Conservation (phyloP, 2,888 invertebrate genomes). For the Lasioglossum malachurum region DNA sequence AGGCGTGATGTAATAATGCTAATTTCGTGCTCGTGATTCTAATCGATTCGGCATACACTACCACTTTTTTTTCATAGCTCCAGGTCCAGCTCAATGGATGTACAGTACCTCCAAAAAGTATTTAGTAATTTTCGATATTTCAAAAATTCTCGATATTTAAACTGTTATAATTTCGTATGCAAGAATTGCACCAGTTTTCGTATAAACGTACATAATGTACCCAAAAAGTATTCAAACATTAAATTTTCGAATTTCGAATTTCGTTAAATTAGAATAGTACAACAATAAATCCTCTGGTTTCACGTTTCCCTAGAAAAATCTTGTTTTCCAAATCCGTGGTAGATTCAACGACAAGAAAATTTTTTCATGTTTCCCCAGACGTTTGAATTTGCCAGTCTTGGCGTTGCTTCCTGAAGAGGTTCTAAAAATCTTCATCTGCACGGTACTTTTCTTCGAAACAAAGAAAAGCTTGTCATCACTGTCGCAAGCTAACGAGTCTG, state of each 20-base stretch:
- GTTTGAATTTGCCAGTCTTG: neutral
- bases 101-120: neutral
- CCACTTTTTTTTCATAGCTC: neutral
- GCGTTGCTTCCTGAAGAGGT: neutral
- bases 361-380: neutral
- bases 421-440: neutral
- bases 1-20: conserved; percentile 1
- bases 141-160: neutral
- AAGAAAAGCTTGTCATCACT: neutral
- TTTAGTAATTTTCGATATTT: neutral
- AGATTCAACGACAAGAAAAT: neutral
- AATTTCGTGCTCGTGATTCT: neutral
- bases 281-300: neutral
- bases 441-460: neutral
- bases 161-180: neutral
- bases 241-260: neutral
- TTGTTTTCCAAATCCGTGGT: neutral
- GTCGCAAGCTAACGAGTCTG: neutral
- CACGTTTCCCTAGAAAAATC: too few relatives aligned
- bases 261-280: neutral
- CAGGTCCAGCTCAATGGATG: neutral
- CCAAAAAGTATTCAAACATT: neutral
- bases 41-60: neutral
- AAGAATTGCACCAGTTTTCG: neutral
- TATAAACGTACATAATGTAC: neutral